Evolutionary conservation across 1,140 invertebrate genomes (phyloP), one percentile per base, ranked within the genome.

Genomic region (Nixonia krombeini): DNA sequence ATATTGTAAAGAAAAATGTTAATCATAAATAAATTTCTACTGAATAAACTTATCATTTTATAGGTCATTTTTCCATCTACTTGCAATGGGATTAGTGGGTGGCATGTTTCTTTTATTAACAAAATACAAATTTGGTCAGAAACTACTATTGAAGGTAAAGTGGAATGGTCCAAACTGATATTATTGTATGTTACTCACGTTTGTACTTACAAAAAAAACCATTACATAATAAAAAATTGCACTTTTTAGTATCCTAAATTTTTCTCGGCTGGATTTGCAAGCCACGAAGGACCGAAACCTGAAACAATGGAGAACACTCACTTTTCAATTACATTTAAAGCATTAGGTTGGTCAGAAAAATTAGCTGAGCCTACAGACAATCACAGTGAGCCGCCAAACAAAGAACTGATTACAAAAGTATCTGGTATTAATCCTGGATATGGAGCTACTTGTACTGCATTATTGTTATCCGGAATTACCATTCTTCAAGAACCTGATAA

Each of bases 401-500:
- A 92, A 74, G 88, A 84, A 23, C 79, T 95, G 16, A 86, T 89
- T 25, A 91, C 89, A 0, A 89, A 86, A 85, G 86, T 91, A 17
- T 80, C 82, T 1, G 90, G 88, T 10, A 73, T 72, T 44, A 92
- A 96, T 86, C 91, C 94, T 12, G 95, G 91, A 33, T 98, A 98
- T 86, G 90, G 93, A 4, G 88, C 90, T 0, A 97, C 96, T 1
- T 90, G 90, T 25, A 89, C 88, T n/a, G 87, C 87, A 40, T 73
- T 95, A 55, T 74, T 96, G 1, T 86, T 91, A 47, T 87, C 90
- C 40, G 96, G 90, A 0, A 65, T 95, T 37, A 92, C 89, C 8
- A 86, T 97, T 53, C 83, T 97, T 0, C 89, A 89, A 28, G 94
- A 98, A 79, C 82, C 78, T 41, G 86, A 92, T 40, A 92, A 92